Evolutionary conservation across 1,140 invertebrate genomes (phyloP), one percentile per base, ranked within the genome.

Genomic region (Atta texana): DNA sequence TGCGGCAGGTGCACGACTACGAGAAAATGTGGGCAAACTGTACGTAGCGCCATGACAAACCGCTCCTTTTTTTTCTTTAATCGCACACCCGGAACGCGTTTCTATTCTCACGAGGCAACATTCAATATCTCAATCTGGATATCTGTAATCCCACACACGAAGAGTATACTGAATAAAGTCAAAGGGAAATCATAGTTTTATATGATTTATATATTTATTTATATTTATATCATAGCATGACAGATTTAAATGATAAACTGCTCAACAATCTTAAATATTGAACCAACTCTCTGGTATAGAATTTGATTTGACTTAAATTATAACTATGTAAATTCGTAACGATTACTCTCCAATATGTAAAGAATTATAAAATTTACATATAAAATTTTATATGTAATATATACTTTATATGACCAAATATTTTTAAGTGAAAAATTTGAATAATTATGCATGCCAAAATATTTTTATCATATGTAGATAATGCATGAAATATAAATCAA

Each of bases 1-100:
- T 86, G 71, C 81, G 90, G 81, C 93, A 94, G 93, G 93, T 94
- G 93, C 81, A 85, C 86, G 69, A 71, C 85, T 87, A 77, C 82
- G 69, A 89, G 77, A 90, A 93, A 92, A 91, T 92, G 90, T 93
- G 87, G 90, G 87, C 82, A 74, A 84, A 71, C 59, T 55, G 68
- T 49, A 74, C 86, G 74, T 84, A 66, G 69, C 89, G 85, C 63
- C 55, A 74, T 80, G 68, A 84, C 88, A 74, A 87, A 72, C 72
- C 82, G 75, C 86, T 75, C 66, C 66, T 57, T 89, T 89, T 21
- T 34, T 85, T 28, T 31, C 39, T 69, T 66, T 59, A 75, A 82
- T 81, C 76, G 55, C 3, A 81, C 64, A 86, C 84, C 12, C 21
- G n/a, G 24, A 24, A 71, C 31, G 8, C 39, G 6, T 24, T 44